A percentile compares a stretch with the other conserved stretches of the same genome.
Evolutionary conservation across 2,797 vertebrate genomes (phyloP).

Genomic region (Vespertilio murinus): DNA sequence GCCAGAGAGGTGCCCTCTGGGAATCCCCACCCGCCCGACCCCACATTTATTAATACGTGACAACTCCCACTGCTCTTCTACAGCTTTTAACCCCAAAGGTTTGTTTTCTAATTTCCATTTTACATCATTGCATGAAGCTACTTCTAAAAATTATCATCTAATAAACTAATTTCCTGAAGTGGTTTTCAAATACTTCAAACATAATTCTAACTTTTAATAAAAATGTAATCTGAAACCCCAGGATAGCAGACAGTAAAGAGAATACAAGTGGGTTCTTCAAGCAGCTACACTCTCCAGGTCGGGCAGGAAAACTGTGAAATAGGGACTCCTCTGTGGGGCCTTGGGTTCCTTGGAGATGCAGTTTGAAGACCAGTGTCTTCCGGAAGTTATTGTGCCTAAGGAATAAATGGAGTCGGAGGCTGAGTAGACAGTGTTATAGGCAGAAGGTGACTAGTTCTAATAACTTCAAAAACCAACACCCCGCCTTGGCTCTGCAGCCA

Average conservation of each 20-base stretch:
- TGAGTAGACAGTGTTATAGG: not conserved
- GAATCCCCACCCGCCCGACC: no score
- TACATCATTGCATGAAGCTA: not conserved
- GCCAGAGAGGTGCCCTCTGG: not conserved
- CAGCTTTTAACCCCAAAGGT: not conserved
- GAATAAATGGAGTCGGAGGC: not conserved
- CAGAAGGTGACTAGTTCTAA: not conserved
- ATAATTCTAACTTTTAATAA: not conserved
- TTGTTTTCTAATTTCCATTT: not conserved
- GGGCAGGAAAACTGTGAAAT: not conserved
- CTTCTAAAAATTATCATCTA: not conserved
- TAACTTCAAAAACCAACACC: not conserved
- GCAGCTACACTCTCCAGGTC: not conserved
- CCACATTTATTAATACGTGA: not conserved
- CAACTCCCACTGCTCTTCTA: not conserved
- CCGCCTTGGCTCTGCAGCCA: not conserved
- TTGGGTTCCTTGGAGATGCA: not conserved
- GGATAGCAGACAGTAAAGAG: not conserved
- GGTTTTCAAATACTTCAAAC: not conserved
- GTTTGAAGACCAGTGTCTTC: not conserved
- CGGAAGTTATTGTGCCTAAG: not conserved
- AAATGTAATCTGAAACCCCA: not conserved
- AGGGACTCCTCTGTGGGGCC: not conserved
- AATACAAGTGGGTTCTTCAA: not conserved
- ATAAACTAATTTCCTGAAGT: not conserved